Conservation (phyloP, 2,113 vertebrate genomes). For the Phyllopteryx taeniolatus region DNA sequence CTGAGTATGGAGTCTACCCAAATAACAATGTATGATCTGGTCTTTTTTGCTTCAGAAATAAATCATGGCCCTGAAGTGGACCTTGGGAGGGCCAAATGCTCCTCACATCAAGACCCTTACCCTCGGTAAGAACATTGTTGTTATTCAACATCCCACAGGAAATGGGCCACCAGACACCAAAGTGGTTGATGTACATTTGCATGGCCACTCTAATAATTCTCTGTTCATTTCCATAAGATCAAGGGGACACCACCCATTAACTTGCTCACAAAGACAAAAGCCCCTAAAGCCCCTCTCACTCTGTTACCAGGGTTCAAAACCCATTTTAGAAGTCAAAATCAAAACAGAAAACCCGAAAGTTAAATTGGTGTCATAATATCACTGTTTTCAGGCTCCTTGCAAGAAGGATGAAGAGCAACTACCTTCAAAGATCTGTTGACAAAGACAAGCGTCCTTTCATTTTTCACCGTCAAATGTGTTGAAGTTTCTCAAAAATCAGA, state of each 20-base stretch:
- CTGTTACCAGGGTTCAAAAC: conserved; percentile 42
- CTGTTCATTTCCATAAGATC: conserved; percentile 75
- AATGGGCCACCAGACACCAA: conserved; percentile 74
- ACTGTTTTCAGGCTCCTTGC: conserved; percentile 38
- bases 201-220: conserved; percentile 72
- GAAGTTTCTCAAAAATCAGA: conserved; percentile 66
- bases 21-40: conserved; percentile 54
- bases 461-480: conserved; percentile 61
- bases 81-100: conserved; percentile 67
- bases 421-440: conserved; percentile 57
- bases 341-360: conserved; percentile 39
- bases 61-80: conserved; percentile 65
- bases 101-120: conserved; percentile 75
- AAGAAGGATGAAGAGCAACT: conserved; percentile 45
- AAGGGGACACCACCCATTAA: conserved; percentile 72
- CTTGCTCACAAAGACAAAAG: conserved; percentile 73
- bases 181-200: conserved; percentile 76
- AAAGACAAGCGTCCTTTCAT: conserved; percentile 60
- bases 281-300: conserved; percentile 58
- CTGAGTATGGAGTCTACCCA: conserved; percentile 34
- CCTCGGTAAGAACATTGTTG: conserved; percentile 70
- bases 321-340: conserved; percentile 60
- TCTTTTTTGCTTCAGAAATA: conserved; percentile 71
- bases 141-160: conserved; percentile 70
- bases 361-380: conserved; percentile 43